These are phyloP conservation scores for Chrysomallon squamiferum DNA, from an alignment of 1,140 invertebrate species.

Conservation along the genomic window DNA sequence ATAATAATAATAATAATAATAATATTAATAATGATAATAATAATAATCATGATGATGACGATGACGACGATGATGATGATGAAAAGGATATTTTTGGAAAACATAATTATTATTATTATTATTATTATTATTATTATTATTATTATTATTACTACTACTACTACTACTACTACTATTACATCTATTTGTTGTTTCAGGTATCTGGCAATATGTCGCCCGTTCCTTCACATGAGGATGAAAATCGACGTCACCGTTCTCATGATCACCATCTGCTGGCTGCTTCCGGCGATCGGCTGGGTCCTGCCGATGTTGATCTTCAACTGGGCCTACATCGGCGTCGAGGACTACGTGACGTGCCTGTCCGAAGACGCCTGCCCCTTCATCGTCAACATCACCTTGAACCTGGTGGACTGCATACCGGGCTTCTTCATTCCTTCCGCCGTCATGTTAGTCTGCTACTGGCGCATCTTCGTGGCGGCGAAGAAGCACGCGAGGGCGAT, in stretches of 20 bases:
- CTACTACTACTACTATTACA: no score
- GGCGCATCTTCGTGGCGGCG: slow-evolving; percentile 73
- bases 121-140: no score
- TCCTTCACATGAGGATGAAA: slow-evolving; percentile 89
- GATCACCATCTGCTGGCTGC: slow-evolving; percentile 91
- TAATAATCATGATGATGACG: no score
- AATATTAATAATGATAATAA: no score
- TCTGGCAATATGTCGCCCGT: slow-evolving; percentile 96
- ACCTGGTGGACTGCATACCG: slow-evolving; percentile 74
- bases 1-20: no score
- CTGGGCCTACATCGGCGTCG: neutral
- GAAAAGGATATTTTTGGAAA: no score
- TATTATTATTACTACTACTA: no score
- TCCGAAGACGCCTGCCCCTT: neutral
- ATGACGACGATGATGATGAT: no score
- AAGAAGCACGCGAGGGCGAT: neutral
- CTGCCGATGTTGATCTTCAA: slow-evolving; percentile 79
- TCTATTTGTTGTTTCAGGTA: slow-evolving; percentile 96
- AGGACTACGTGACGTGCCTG: neutral
- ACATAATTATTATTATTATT: no score
- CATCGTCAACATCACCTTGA: slow-evolving; percentile 69
- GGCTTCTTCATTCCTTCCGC: slow-evolving; percentile 90
- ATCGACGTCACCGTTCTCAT: slow-evolving; percentile 78
- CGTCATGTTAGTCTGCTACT: slow-evolving; percentile 93
- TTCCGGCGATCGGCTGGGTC: slow-evolving; percentile 92